These are phyloP conservation scores for Saguinus imperator DNA, from an alignment of 2,113 vertebrate species.

Conservation along the genomic window DNA sequence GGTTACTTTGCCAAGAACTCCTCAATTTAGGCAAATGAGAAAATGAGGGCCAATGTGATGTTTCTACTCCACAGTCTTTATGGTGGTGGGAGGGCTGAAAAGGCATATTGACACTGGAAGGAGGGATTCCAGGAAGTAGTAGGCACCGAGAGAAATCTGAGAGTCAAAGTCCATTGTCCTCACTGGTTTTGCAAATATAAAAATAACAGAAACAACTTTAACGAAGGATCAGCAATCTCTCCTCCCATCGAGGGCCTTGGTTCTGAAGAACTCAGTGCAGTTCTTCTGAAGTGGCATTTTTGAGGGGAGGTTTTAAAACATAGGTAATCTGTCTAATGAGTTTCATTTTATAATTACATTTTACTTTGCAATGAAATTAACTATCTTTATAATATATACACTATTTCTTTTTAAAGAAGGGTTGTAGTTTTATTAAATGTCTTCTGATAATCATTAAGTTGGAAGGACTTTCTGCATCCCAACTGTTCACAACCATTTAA, in stretches of 20 bases:
- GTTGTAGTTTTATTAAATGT: neutral
- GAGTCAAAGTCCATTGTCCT: neutral
- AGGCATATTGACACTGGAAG: neutral
- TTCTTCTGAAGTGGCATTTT: neutral
- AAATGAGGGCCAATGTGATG: neutral
- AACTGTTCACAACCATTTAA: neutral
- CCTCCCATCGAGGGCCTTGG: neutral
- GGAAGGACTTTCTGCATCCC: neutral
- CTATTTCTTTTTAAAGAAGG: neutral
- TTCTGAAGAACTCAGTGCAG: neutral
- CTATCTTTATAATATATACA: neutral
- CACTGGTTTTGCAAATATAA: neutral
- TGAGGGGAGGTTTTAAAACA: constrained; percentile 6
- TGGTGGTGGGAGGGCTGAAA: neutral
- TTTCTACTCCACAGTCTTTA: neutral
- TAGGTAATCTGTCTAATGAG: neutral
- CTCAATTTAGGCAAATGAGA: neutral
- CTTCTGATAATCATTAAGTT: neutral
- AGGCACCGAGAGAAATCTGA: neutral
- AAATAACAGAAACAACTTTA: neutral
- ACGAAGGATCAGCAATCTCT: neutral
- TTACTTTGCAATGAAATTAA: neutral
- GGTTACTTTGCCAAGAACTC: neutral
- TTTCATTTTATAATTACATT: constrained; percentile 41
- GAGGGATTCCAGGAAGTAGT: neutral